Percentiles rank a stretch among this genome's conserved stretches.
Conservation (phyloP, 2,888 invertebrate species). For the Malachius bipustulatus region DNA sequence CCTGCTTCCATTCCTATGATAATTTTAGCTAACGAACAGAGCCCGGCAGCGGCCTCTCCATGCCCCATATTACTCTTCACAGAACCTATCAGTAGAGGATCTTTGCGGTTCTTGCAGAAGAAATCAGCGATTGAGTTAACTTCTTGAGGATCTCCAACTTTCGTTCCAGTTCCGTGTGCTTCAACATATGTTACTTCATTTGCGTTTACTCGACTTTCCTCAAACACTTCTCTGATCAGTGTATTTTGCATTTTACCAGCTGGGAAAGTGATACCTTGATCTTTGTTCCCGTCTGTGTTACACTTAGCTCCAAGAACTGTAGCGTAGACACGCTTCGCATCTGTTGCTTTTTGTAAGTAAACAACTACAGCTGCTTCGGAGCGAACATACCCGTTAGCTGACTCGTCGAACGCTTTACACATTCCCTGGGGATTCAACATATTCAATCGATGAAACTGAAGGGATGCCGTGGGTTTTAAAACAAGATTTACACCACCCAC, state of each 20-base stretch:
- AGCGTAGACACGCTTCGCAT: conserved; percentile 73
- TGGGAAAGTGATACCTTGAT: conserved; percentile 81
- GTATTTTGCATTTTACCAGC: conserved; percentile 68
- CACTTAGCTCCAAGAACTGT: conserved; percentile 77
- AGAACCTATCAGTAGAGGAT: conserved; percentile 83
- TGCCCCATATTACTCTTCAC: conserved; percentile 99
- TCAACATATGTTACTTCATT: conserved; percentile 81
- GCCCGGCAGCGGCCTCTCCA: conserved; percentile 85
- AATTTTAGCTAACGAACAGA: conserved; percentile 84
- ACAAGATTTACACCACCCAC: conserved; percentile 89
- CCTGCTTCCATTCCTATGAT: conserved; percentile 88
- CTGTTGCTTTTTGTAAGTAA: conserved; percentile 65
- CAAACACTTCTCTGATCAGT: conserved; percentile 77
- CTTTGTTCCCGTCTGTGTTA: conserved; percentile 89
- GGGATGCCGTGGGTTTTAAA: conserved; percentile 78
- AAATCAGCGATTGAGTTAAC: conserved; percentile 87
- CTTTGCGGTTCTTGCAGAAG: conserved; percentile 70
- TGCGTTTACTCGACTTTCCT: conserved; percentile 71
- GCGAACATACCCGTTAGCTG: conserved; percentile 84
- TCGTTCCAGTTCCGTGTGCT: conserved; percentile 97
- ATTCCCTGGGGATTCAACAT: conserved; percentile 83
- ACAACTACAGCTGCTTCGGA: conserved; percentile 79
- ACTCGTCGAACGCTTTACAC: conserved; percentile 90
- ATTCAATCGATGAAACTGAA: conserved; percentile 86
- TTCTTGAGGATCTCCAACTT: conserved; percentile 97